Conservation (phyloP, 2,888 invertebrate species). For the Pollenia labialis region DNA sequence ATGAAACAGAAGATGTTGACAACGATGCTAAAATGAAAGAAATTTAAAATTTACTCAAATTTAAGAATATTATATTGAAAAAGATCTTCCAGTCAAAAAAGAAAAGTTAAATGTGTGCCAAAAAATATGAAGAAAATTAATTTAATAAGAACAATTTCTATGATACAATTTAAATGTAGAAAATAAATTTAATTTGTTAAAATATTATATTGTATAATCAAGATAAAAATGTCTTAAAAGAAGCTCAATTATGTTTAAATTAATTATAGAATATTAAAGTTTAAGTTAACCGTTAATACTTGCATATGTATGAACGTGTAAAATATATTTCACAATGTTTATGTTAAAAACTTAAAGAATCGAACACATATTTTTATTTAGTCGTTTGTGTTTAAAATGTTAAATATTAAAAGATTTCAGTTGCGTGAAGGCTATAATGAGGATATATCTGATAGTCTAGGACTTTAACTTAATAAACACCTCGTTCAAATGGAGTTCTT, state of each 20-base stretch:
- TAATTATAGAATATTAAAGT: neutral
- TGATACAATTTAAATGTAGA: neutral
- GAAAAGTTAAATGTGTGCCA: conserved; percentile 79
- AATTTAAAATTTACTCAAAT: conserved; percentile 75
- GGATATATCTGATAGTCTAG: no score
- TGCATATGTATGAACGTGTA: neutral
- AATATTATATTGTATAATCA: neutral
- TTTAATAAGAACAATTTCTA: neutral
- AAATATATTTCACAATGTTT: neutral
- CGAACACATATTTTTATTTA: no score
- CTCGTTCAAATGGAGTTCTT: no score
- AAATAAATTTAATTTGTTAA: conserved; percentile 28
- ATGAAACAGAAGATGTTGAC: conserved; percentile 73
- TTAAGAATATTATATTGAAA: conserved; percentile 64
- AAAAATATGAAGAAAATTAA: conserved; percentile 70
- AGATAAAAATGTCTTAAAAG: conserved; percentile 1
- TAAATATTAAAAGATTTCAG: no score
- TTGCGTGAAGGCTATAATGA: no score
- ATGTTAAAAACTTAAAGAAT: no score
- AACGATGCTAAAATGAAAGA: conserved; percentile 78
- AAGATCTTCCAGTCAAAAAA: conserved; percentile 78
- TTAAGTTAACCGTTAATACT: neutral
- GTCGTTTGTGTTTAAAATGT: no score
- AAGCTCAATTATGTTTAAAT: conserved; percentile 39
- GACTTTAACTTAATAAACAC: no score